phyloP scores from a whole-genome alignment of 2,888 invertebrate species.

The Eupeodes latifasciatus region DNA sequence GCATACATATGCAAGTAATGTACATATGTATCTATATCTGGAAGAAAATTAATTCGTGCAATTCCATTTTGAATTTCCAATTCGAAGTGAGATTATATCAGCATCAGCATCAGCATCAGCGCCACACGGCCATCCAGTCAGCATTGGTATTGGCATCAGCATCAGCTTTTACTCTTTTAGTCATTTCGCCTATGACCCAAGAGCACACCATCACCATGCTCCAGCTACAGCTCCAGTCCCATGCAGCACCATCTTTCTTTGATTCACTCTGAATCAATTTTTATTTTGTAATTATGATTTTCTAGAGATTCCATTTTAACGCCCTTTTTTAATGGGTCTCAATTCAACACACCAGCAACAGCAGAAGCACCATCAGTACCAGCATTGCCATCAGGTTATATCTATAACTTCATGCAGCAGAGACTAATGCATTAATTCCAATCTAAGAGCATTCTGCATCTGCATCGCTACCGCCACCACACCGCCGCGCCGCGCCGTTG shows the following conservation, averaged over 20 bases:
- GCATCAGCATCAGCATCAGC: neutral
- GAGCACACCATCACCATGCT: neutral
- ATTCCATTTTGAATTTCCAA: conserved; percentile 60
- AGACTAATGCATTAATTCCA: conserved; percentile 20
- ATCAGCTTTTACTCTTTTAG: neutral
- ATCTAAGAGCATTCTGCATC: too few species aligned
- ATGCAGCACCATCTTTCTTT: conserved; percentile 35
- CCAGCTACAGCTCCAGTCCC: too few species aligned
- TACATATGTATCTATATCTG: neutral
- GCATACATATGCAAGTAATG: too few species aligned
- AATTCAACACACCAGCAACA: too few species aligned
- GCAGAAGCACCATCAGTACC: neutral
- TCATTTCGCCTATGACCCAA: conserved; percentile 57
- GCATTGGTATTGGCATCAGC: neutral
- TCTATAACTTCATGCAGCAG: too few species aligned
- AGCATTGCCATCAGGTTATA: too few species aligned
- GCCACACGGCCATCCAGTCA: conserved; percentile 7
- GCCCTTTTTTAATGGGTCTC: conserved; percentile 49
- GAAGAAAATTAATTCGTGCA: conserved; percentile 64
- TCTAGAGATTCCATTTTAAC: conserved; percentile 69
- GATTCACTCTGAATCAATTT: conserved; percentile 68
- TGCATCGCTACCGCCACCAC: too few species aligned
- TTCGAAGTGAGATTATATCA: conserved; percentile 52
- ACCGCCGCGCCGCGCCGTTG: too few species aligned
- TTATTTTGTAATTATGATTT: conserved; percentile 72